Evolutionary conservation across 2,113 vertebrate genomes (phyloP), one percentile per base, ranked within the genome.

Genomic region (Nycticebus coucang): DNA sequence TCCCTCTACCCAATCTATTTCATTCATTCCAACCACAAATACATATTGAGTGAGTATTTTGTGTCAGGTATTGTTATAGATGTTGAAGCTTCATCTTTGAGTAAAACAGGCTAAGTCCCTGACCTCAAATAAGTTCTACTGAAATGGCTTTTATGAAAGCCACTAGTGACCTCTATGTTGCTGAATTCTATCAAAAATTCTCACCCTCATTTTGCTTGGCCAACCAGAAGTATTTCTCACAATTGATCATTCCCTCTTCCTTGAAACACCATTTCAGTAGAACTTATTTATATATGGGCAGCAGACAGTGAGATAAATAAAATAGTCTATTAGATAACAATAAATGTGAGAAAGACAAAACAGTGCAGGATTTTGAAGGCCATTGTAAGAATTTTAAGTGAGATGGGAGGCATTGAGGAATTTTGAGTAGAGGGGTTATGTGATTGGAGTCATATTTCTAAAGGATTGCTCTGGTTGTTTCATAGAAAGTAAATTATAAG

Each of bases 11-110:
- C 45, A 64, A 64, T 72, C 21, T 84, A 79, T 72, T 96, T 87
- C 24, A 62, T 79, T 89, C 30, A 57, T 95, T 97, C 64, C 68
- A 50, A 92, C 24, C 82, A 55, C 66, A 87, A 41, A 55, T 81
- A 69, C 30, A 66, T 84, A 77, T 21, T 86, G 77, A 95, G 22
- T 35, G 3, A 14, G 9, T 69, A 37, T 53, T 95, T 87, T 77
- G 28, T 77, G 33, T 90, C 78, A 82, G 41, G 9, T 95, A 66
- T 66, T 74, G 22, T 74, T 62, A 0, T 87, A 74, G 74, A 77
- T 80, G 2, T 26, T 2, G 6, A 94, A 50, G 37, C 30, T 88
- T 93, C 21, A 62, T 57, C 41, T 71, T n/a, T 53, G 81, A 87
- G 55, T 57, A 64, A 87, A 89, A 79, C 5, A 17, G 19, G 35